Evolutionary conservation across 2,113 vertebrate genomes (phyloP).

Genomic region (Thinocorus orbignyianus): DNA sequence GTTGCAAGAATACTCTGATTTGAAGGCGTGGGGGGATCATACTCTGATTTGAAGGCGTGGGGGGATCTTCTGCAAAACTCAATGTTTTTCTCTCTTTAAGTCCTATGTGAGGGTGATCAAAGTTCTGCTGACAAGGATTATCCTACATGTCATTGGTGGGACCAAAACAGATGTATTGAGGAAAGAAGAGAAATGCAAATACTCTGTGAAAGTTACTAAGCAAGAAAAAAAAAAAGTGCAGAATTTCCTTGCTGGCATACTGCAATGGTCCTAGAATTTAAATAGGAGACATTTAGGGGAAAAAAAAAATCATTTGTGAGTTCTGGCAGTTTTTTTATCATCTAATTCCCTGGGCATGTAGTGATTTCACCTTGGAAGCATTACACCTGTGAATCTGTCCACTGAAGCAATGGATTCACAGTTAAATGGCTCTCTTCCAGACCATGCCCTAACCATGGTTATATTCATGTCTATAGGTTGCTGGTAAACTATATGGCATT

Average conservation of each 20-base stretch:
- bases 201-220: background rate
- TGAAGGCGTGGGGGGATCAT: background rate
- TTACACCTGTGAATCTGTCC: background rate
- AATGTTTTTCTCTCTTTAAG: background rate
- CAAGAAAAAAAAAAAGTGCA: background rate
- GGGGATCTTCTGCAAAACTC: background rate
- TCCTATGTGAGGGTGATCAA: background rate
- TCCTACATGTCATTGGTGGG: background rate
- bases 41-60: background rate
- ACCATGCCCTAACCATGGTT: background rate
- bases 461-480: accelerated
- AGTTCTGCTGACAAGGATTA: background rate
- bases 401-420: background rate
- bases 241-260: background rate
- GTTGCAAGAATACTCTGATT: background rate
- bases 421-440: background rate
- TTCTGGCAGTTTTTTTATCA: accelerated
- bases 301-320: background rate
- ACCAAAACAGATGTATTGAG: background rate
- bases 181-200: background rate
- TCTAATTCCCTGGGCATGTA: background rate
- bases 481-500: background rate
- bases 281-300: background rate
- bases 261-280: background rate
- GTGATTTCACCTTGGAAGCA: background rate